Evolutionary conservation across 2,113 vertebrate genomes (phyloP).

Genomic region (Uria lomvia): DNA sequence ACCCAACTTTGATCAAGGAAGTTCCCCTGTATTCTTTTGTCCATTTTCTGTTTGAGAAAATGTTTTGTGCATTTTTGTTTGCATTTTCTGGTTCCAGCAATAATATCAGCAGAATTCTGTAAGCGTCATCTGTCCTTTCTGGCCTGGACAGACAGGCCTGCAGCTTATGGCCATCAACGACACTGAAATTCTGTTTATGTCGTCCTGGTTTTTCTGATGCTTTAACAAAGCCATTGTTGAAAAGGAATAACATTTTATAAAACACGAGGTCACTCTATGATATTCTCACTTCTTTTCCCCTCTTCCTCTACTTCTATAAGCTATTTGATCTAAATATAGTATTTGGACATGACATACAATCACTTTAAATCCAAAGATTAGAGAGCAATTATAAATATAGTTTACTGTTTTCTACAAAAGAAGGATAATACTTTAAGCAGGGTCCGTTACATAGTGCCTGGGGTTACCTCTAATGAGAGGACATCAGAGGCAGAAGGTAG

Average conservation of each 20-base stretch:
- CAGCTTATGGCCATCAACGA: background rate
- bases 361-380: background rate
- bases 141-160: background rate
- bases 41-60: background rate
- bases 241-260: background rate
- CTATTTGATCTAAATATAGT: background rate
- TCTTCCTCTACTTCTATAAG: background rate
- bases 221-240: background rate
- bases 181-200: background rate
- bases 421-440: background rate
- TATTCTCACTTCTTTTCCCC: background rate
- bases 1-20: background rate
- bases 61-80: too few species aligned
- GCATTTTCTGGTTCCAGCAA: background rate
- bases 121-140: background rate
- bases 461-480: background rate
- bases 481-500: background rate
- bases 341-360: background rate
- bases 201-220: background rate
- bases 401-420: background rate
- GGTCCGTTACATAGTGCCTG: background rate
- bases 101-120: background rate
- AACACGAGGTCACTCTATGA: background rate
- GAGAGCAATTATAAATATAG: background rate
- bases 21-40: background rate